A percentile compares a stretch with the other conserved stretches of the same genome.
Conservation (phyloP, 2,113 vertebrate genomes). For the Lepus timidus region DNA sequence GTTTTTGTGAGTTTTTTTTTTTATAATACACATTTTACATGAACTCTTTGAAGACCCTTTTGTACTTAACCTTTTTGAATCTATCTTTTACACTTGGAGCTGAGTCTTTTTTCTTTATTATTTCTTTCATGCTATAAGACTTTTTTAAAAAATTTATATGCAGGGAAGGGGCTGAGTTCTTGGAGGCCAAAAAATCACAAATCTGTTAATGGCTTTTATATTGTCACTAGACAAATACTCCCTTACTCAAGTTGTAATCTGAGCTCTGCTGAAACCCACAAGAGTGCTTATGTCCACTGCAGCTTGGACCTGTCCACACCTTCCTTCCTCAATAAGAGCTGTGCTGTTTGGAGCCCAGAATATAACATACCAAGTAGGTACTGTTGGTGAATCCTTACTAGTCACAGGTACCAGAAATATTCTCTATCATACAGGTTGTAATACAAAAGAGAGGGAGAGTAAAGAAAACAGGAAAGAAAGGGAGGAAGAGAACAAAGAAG, state of each 20-base stretch:
- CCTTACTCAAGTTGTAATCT: not conserved
- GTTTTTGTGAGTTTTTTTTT: no score
- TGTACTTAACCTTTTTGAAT: not conserved
- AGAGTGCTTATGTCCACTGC: not conserved
- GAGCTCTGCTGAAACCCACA: constrained; percentile 57
- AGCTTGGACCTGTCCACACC: not conserved
- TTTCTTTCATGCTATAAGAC: no score
- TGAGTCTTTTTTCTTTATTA: not conserved
- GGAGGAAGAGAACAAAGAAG: no score
- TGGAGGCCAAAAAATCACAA: constrained; percentile 2
- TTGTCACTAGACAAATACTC: constrained; percentile 29
- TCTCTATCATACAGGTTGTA: not conserved
- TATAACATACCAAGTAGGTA: not conserved
- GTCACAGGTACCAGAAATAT: not conserved
- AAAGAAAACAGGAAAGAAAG: not conserved
- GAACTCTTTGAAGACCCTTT: not conserved
- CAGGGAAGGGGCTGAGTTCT: not conserved
- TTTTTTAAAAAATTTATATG: no score
- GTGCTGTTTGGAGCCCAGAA: constrained; percentile 48
- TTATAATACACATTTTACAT: no score
- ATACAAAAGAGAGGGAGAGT: not conserved
- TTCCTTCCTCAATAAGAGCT: not conserved
- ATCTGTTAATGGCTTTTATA: constrained; percentile 57
- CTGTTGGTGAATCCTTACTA: not conserved
- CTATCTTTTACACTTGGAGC: not conserved